These are phyloP conservation scores for Littorina saxatilis DNA, from an alignment of 1,140 invertebrate species.

Conservation along the genomic window DNA sequence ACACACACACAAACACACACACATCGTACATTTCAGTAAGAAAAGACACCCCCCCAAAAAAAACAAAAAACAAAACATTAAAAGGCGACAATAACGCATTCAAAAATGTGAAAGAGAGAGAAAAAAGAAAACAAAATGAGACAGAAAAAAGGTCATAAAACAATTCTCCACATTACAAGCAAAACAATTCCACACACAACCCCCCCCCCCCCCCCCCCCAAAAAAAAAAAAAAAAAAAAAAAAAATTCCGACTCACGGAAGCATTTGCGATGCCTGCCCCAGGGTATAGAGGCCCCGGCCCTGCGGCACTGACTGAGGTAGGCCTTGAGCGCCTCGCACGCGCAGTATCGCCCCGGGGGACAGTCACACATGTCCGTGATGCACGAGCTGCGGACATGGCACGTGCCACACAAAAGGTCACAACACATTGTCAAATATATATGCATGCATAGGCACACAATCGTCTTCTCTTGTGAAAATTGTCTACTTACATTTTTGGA, in stretches of 20 bases:
- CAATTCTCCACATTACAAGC: too few relatives aligned
- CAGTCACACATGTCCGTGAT: constrained; percentile 94
- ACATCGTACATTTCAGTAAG: too few relatives aligned
- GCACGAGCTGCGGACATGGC: constrained; percentile 81
- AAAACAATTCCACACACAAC: not conserved
- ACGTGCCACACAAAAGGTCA: constrained; percentile 6
- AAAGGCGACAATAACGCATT: too few relatives aligned
- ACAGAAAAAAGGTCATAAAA: not conserved
- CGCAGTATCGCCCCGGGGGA: constrained; percentile 83
- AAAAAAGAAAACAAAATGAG: not conserved
- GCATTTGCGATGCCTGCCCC: constrained; percentile 60
- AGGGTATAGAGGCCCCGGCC: constrained; percentile 77
- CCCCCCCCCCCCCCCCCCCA: too few relatives aligned
- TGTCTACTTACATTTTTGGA: too few relatives aligned
- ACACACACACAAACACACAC: too few relatives aligned
- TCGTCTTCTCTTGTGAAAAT: too few relatives aligned
- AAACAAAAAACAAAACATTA: too few relatives aligned
- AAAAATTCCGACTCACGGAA: constrained; percentile 49
- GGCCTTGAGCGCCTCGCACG: constrained; percentile 92
- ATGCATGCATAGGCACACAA: too few relatives aligned
- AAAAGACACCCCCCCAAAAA: too few relatives aligned
- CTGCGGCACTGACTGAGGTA: constrained; percentile 91
- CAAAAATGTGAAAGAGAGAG: too few relatives aligned
- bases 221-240: not conserved
- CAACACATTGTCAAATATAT: not conserved